Conservation (phyloP, 2,797 vertebrate species). For the Erethizon dorsatum region DNA sequence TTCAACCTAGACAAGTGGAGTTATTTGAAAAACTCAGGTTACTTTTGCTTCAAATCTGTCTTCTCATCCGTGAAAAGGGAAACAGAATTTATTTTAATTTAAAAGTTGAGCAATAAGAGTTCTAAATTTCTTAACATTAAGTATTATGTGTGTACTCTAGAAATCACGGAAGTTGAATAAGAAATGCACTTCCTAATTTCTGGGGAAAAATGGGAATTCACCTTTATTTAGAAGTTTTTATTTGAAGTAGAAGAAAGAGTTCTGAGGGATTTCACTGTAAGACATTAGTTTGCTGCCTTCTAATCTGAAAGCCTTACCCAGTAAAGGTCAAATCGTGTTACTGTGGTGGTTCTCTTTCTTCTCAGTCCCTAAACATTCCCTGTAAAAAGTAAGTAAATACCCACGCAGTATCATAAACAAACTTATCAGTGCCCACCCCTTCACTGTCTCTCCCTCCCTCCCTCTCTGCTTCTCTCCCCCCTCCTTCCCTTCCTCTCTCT, state of each 20-base stretch:
- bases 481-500: too few species aligned
- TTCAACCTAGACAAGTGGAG: constrained; percentile 62
- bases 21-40: constrained; percentile 78
- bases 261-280: not conserved
- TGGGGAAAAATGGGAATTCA: not conserved
- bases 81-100: constrained; percentile 74
- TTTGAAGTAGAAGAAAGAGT: constrained; percentile 10
- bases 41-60: constrained; percentile 77
- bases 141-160: not conserved
- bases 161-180: not conserved
- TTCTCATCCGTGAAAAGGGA: constrained; percentile 76
- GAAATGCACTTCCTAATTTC: constrained; percentile 1
- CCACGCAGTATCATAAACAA: not conserved
- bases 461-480: not conserved
- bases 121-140: constrained; percentile 55
- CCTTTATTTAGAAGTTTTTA: constrained; percentile 27
- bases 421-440: not conserved
- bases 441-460: not conserved
- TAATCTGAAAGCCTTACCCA: not conserved
- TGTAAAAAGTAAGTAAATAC: not conserved
- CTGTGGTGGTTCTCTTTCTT: not conserved
- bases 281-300: not conserved
- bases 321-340: not conserved
- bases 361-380: not conserved
- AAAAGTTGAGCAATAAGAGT: constrained; percentile 68